Base-by-base conservation (phyloP, 2,888 invertebrate species). In the Limenitis camilla region DNA sequence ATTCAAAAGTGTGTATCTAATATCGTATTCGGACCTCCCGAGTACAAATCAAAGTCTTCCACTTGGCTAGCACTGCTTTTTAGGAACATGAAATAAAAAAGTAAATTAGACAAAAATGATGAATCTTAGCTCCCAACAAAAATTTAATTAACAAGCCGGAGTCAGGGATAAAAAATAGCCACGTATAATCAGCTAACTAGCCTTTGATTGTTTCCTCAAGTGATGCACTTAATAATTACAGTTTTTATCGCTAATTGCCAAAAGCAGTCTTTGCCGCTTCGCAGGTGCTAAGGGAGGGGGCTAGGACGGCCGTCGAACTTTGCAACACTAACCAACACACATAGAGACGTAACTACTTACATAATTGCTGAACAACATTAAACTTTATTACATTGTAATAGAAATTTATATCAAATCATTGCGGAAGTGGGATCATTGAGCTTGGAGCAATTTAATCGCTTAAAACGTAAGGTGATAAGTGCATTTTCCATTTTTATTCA, bases 241-340 rank as follows among this genome's bases (percentile, higher is more conserved):
- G 50, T 77, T 79, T 81, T 70, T 71, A 74, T 76, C 66, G 62
- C 68, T 79, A 81, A 82, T 85, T 81, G 78, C 78, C 81, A 76
- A 83, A 83, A 81, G 75, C 68, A 73, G 70, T 63, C 61, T 65
- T 67, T 67, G 66, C 64, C 65, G 61, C 67, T 68, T 63, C 65
- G 66, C 74, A 76, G 70, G 75, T 74, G 72, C 69, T 65, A 61
- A 60, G 58, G 60, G 68, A 71, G 73, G 72, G 75, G 75, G 76
- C 84, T 85, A 86, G 85, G 86, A 84, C 85, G 86, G 83, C 59
- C 84, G 74, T 71, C 79, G 83, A 86, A 80, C 84, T 72, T 78
- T 64, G 69, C 76, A 59, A 76, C 63, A 61, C 61, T 48, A 49
- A 61, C 58, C 61, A 61, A 54, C 43, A 50, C 48, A 57, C 43